Conservation (phyloP, 64 coral and sea anemone species). For the Porites australiensis region DNA sequence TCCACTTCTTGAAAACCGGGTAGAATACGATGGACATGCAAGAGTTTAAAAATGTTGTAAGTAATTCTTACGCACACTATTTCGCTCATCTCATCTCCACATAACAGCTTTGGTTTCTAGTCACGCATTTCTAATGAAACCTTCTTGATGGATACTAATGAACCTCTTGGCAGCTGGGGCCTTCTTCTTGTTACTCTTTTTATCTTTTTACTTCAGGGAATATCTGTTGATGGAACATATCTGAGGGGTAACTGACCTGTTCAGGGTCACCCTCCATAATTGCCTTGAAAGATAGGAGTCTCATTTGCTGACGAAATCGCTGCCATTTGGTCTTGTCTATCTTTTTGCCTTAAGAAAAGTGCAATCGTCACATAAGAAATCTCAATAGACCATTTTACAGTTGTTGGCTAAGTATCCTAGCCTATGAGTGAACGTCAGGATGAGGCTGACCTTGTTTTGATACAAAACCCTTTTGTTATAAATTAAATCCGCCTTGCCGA, state of each 20-base stretch:
- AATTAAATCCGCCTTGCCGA: too few relatives aligned
- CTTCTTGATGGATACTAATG: neutral
- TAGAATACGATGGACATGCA: neutral
- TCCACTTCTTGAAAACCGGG: constrained; percentile 2
- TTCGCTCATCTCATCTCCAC: neutral
- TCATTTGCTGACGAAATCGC: neutral
- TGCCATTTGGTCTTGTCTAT: too few relatives aligned
- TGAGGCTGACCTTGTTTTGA: too few relatives aligned
- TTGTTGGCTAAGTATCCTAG: too few relatives aligned
- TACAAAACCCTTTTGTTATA: too few relatives aligned
- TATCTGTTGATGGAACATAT: neutral
- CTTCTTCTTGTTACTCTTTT: neutral
- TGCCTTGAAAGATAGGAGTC: neutral
- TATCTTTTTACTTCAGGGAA: constrained; percentile 3
- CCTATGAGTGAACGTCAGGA: too few relatives aligned
- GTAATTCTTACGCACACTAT: neutral
- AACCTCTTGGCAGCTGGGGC: neutral
- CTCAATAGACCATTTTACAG: too few relatives aligned
- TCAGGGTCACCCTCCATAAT: neutral
- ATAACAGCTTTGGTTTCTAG: neutral
- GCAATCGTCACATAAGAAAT: too few relatives aligned
- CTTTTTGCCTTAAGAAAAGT: too few relatives aligned
- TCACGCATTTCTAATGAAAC: neutral
- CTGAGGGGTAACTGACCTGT: neutral
- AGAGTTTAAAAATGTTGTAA: constrained; percentile 22